A percentile compares a stretch with the other conserved stretches of the same genome.
These are phyloP conservation scores for Protomyctophum bolini DNA, from an alignment of 2,113 vertebrate species.

Conservation along the genomic window DNA sequence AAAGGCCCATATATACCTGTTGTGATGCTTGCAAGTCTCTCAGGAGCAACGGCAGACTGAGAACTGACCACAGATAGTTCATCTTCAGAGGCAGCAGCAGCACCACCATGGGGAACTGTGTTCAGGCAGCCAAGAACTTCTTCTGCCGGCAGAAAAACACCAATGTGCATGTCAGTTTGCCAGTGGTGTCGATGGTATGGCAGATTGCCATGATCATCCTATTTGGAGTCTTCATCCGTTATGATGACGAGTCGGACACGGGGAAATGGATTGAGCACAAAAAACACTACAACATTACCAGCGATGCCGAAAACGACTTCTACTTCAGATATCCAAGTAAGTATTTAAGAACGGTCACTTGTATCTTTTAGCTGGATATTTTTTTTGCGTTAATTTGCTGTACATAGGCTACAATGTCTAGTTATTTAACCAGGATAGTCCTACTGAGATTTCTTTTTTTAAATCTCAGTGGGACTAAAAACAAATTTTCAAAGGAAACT, in stretches of 20 bases:
- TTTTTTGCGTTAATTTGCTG: no score
- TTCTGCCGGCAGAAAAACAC: conserved; percentile 80
- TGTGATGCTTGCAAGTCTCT: conserved; percentile 3
- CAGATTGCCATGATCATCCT: conserved; percentile 88
- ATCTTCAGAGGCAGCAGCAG: background rate
- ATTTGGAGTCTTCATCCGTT: conserved; percentile 92
- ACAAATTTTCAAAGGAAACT: no score
- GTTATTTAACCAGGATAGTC: no score
- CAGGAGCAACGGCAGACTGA: background rate
- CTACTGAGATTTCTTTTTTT: no score
- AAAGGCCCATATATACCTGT: conserved; percentile 7
- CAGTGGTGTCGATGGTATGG: conserved; percentile 85
- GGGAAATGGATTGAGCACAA: conserved; percentile 76
- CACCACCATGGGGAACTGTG: conserved; percentile 68
- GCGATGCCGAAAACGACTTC: conserved; percentile 91
- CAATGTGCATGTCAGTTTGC: conserved; percentile 85
- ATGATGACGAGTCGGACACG: conserved; percentile 76
- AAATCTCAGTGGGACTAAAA: no score
- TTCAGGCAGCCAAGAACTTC: conserved; percentile 7
- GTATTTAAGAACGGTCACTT: conserved; percentile 59
- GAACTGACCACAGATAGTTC: conserved; percentile 12
- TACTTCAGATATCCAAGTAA: conserved; percentile 98
- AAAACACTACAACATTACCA: conserved; percentile 73
- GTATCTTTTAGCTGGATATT: background rate
- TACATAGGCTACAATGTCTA: no score